These are phyloP conservation scores for Hirtodrosophila duncani DNA, from an alignment of 2,888 invertebrate genomes.

Conservation along the genomic window DNA sequence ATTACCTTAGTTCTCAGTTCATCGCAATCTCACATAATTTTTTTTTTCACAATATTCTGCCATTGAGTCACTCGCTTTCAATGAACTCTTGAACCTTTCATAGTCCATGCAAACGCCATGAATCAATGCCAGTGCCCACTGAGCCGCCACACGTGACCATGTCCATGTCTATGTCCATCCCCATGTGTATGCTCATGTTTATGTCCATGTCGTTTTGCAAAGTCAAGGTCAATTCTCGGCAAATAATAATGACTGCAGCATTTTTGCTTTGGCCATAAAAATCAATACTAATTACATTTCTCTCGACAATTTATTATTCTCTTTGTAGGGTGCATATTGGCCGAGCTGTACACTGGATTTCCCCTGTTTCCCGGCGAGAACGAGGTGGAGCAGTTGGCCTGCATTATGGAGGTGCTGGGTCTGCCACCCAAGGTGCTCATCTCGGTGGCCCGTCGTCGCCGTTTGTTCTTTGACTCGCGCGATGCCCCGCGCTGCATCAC, in stretches of 20 bases:
- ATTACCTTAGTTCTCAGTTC: too few species aligned
- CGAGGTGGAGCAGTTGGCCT: conserved; percentile 96
- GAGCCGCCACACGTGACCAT: too few species aligned
- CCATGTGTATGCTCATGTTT: too few species aligned
- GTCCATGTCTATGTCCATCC: too few species aligned
- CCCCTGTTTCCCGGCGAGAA: conserved; percentile 98
- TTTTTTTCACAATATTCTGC: too few species aligned
- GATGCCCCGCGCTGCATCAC: conserved; percentile 94
- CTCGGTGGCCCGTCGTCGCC: conserved; percentile 89
- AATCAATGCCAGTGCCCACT: too few species aligned
- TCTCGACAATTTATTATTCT: not conserved
- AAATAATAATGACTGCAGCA: conserved; percentile 49
- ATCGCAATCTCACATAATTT: too few species aligned
- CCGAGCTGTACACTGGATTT: conserved; percentile 96
- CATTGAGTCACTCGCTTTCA: too few species aligned
- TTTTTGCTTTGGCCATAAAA: conserved; percentile 10
- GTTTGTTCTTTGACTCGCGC: conserved; percentile 92
- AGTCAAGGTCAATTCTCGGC: conserved; percentile 57
- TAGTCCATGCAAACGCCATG: too few species aligned
- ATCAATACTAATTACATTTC: conserved; percentile 44
- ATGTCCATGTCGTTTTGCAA: too few species aligned
- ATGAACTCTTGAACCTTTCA: too few species aligned
- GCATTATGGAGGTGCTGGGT: conserved; percentile 97
- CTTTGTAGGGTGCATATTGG: conserved; percentile 90
- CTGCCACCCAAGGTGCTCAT: conserved; percentile 92